phyloP scores from a whole-genome alignment of 1,140 invertebrate genomes.

The Nixonia krombeini region DNA sequence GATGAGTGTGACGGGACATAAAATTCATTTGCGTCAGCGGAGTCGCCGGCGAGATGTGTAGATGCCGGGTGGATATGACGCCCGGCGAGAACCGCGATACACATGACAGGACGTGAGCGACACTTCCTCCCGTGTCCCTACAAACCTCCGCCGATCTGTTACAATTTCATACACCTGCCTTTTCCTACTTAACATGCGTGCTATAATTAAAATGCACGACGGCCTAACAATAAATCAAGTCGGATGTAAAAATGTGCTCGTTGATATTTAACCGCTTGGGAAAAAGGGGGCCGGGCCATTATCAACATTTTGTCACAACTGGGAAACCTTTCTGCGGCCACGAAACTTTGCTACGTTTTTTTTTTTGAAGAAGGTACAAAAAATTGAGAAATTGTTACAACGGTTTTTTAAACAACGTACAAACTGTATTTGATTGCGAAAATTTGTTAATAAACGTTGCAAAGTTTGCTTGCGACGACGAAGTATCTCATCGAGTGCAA shows the following conservation, averaged over 20 bases:
- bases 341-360: too few relatives aligned
- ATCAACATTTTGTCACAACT: too few relatives aligned
- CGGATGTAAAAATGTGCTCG: slow-evolving; percentile 10
- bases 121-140: slow-evolving; percentile 60
- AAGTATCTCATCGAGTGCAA: too few relatives aligned
- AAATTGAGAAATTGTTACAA: too few relatives aligned
- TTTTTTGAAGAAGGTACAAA: too few relatives aligned
- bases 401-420: too few relatives aligned
- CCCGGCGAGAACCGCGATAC: slow-evolving; percentile 28
- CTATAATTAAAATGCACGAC: slow-evolving; percentile 58
- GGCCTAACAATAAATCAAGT: slow-evolving; percentile 42
- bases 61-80: slow-evolving; percentile 22
- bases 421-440: too few relatives aligned
- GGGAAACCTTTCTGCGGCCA: too few relatives aligned
- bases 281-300: too few relatives aligned
- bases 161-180: slow-evolving; percentile 60
- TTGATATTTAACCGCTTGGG: too few relatives aligned
- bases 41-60: slow-evolving; percentile 23
- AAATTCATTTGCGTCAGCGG: slow-evolving; percentile 29
- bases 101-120: slow-evolving; percentile 64
- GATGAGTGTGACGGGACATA: slow-evolving; percentile 20
- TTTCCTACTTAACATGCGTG: slow-evolving; percentile 49
- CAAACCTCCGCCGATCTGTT: slow-evolving; percentile 57
- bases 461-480: too few relatives aligned
- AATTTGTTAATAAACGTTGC: too few relatives aligned